Evolutionary conservation across 2,113 vertebrate species (phyloP).

Genomic region (Pionites leucogaster): DNA sequence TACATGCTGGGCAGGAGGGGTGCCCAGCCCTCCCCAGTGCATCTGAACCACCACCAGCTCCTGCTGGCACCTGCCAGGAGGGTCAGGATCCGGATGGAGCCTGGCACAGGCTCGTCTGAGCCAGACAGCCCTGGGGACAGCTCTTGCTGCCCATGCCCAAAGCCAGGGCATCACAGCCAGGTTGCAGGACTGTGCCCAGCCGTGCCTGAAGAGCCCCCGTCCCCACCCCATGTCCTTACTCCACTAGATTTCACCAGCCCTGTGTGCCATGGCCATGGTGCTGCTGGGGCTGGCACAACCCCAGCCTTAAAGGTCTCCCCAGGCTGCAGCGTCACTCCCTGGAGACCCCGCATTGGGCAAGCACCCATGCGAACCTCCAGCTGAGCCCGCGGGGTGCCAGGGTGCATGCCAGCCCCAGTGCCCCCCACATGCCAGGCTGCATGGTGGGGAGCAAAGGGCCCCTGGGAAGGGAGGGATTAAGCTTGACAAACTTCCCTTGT

Average conservation of each 20-base stretch:
- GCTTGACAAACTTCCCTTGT: constrained; percentile 59
- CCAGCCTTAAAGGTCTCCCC: not conserved
- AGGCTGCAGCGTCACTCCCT: rapidly evolving
- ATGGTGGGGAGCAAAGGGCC: not conserved
- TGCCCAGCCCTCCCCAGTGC: not conserved
- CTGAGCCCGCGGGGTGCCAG: rapidly evolving
- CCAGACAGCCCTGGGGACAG: not conserved
- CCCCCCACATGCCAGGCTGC: not conserved
- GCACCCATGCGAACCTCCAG: not conserved
- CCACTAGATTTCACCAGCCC: not conserved
- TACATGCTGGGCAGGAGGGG: not conserved
- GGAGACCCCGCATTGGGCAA: rapidly evolving
- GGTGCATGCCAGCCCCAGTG: rapidly evolving
- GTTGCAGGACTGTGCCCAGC: not conserved
- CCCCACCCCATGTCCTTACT: not conserved
- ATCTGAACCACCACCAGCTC: not conserved
- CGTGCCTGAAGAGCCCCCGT: not conserved
- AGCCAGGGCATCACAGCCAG: not conserved
- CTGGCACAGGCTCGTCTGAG: not conserved
- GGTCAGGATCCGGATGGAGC: not conserved
- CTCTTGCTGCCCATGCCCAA: not conserved
- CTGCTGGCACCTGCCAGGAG: not conserved
- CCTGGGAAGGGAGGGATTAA: not conserved
- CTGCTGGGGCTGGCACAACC: not conserved
- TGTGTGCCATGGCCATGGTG: not conserved